phyloP scores from a whole-genome alignment of 2,113 vertebrate species.

The Myodes glareolus region DNA sequence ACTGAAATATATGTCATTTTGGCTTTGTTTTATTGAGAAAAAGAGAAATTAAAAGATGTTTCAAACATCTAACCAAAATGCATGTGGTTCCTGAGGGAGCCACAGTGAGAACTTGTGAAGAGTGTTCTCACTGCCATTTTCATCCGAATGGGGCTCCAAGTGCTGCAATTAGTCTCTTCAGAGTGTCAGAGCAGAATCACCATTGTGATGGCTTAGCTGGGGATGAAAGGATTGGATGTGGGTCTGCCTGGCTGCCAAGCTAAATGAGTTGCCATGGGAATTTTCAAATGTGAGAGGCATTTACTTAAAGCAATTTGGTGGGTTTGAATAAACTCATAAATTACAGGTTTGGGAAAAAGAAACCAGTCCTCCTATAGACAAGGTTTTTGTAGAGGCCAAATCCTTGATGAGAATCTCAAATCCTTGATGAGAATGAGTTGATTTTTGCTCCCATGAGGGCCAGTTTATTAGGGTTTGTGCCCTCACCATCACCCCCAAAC shows the following conservation, averaged over 20 bases:
- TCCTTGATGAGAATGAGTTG: slow-evolving; percentile 85
- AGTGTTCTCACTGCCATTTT: slow-evolving; percentile 80
- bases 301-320: slow-evolving; percentile 88
- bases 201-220: slow-evolving; percentile 89
- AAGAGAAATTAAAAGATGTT: neutral
- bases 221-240: slow-evolving; percentile 89
- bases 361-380: slow-evolving; percentile 80
- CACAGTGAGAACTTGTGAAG: neutral
- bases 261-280: slow-evolving; percentile 90
- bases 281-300: slow-evolving; percentile 88
- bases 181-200: slow-evolving; percentile 87
- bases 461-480: slow-evolving; percentile 80
- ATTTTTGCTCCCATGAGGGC: slow-evolving; percentile 78
- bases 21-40: neutral
- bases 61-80: neutral
- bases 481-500: too few relatives aligned
- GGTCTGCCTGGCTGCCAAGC: slow-evolving; percentile 87
- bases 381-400: slow-evolving; percentile 79
- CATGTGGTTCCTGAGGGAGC: neutral
- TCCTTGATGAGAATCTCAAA: slow-evolving; percentile 84
- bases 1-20: neutral
- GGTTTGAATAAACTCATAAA: slow-evolving; percentile 89
- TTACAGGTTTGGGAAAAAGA: slow-evolving; percentile 85
- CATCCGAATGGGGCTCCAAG: slow-evolving; percentile 85
- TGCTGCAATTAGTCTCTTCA: slow-evolving; percentile 89